A percentile compares a stretch with the other conserved stretches of the same genome.
phyloP scores from a whole-genome alignment of 2,113 vertebrate species.

The Pelmatolapia mariae region DNA sequence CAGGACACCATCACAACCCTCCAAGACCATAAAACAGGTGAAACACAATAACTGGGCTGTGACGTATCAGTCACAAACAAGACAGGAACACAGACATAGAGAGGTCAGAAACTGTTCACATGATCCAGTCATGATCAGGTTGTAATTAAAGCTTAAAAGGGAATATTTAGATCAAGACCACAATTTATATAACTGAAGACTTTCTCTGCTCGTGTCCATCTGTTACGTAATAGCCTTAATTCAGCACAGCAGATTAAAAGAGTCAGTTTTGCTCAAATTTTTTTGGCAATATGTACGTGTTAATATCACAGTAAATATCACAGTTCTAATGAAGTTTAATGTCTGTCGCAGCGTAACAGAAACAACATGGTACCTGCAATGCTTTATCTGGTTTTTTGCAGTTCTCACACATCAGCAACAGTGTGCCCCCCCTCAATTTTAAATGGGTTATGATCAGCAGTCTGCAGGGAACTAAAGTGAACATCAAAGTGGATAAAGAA shows the following conservation, averaged over 20 bases:
- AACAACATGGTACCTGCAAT: rapidly evolving
- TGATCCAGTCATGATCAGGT: neutral
- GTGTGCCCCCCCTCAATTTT: neutral
- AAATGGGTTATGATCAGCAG: neutral
- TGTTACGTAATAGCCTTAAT: neutral
- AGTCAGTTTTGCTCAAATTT: neutral
- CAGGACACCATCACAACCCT: neutral
- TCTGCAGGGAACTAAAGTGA: neutral
- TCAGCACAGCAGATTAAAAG: neutral
- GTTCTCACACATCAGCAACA: neutral
- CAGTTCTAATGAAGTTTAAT: neutral
- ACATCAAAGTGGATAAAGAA: conserved; percentile 19
- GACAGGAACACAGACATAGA: rapidly evolving
- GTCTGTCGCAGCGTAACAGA: rapidly evolving
- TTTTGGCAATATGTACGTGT: neutral
- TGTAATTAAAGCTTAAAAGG: neutral
- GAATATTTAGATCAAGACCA: neutral
- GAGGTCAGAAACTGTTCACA: neutral
- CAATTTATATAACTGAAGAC: neutral
- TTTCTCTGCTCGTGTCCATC: neutral
- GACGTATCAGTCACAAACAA: rapidly evolving
- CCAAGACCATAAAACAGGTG: neutral
- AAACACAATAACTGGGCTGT: neutral
- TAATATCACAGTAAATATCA: neutral
- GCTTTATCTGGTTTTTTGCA: neutral